Conservation (phyloP, 2,797 vertebrate genomes). For the Danionella dracula region DNA sequence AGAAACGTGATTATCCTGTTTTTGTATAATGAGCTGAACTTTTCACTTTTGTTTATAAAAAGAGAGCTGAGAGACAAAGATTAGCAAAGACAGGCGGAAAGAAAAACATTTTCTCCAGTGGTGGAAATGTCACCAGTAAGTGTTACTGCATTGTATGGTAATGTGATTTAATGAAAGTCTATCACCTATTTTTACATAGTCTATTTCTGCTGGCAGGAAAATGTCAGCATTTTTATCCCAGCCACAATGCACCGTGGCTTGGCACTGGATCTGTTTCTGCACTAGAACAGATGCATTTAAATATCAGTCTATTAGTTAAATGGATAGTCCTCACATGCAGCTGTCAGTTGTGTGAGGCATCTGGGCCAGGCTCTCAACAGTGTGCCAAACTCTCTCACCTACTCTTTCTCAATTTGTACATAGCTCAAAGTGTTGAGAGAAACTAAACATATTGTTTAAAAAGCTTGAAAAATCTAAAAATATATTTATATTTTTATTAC, state of each 20-base stretch:
- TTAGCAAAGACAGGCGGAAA: not conserved
- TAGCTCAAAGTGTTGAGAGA: conserved; percentile 34
- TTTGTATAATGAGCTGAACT: not conserved
- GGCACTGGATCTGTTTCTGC: conserved; percentile 49
- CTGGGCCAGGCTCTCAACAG: conserved; percentile 48
- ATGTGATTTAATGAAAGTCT: conserved; percentile 52
- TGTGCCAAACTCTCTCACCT: conserved; percentile 47
- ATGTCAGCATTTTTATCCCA: conserved; percentile 58
- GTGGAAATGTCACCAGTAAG: conserved; percentile 62
- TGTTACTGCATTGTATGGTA: conserved; percentile 46
- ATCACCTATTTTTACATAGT: conserved; percentile 56
- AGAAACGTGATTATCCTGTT: conserved; percentile 10
- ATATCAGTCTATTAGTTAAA: conserved; percentile 68
- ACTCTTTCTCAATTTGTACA: conserved; percentile 10
- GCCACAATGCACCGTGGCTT: conserved; percentile 49
- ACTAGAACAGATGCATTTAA: conserved; percentile 66
- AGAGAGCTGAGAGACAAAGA: not conserved
- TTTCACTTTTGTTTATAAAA: conserved; percentile 24
- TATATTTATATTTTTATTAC: too few relatives aligned
- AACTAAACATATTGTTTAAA: not conserved
- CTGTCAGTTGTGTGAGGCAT: conserved; percentile 62
- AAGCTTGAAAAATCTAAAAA: too few relatives aligned
- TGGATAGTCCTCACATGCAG: conserved; percentile 65
- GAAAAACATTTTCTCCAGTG: conserved; percentile 36
- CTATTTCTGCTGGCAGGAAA: conserved; percentile 57